Base-by-base conservation (phyloP, 2,888 invertebrate species). In the Drosophila mulleri region DNA sequence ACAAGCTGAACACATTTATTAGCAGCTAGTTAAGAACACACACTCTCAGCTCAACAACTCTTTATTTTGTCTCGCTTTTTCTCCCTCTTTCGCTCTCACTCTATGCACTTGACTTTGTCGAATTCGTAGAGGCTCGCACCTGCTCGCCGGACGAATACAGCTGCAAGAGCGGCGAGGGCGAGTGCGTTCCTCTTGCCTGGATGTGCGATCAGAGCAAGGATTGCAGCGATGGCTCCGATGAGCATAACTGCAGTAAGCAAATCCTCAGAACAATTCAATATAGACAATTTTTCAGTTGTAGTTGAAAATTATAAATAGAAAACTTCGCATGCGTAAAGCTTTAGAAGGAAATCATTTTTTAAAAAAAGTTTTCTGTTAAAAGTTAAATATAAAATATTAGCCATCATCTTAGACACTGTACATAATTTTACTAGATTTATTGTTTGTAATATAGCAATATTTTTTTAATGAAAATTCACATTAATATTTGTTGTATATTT, bases 121-220 rank as follows among this genome's bases (percentile, higher is more conserved):
- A 58, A 45, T 63, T 42, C 26, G 85, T 95, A 98, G 98, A 96
- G 94, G 95, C 95, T 93, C 96, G 96, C 94, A 96, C 95, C 83
- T 98, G 98, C 94, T 95, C 96, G 62, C 95, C 96, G 57, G 97
- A 98, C 92, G 96, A 98, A 93, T 98, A 97, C 94, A 96, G 96
- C 75, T 98, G 98, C 94, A 95, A 96, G 91, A 95, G 96, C 80
- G 95, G 95, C 90, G 95, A 95, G 75, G 97, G 97, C 76, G 97
- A 97, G 93, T 98, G 98, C 93, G 96, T 98, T 87, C 97, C 98
- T 77, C 94, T 98, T 89, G 96, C 97, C 71, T 98, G 98, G 98
- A 97, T 98, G 95, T 98, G 98, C 93, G 98, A 98, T 94, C 96
- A 96, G 93, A 96, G 96, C 93, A 94, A 95, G 57, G 98, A 98